Base-by-base conservation (phyloP, 1,140 invertebrate genomes). In the Drosophila teissieri region DNA sequence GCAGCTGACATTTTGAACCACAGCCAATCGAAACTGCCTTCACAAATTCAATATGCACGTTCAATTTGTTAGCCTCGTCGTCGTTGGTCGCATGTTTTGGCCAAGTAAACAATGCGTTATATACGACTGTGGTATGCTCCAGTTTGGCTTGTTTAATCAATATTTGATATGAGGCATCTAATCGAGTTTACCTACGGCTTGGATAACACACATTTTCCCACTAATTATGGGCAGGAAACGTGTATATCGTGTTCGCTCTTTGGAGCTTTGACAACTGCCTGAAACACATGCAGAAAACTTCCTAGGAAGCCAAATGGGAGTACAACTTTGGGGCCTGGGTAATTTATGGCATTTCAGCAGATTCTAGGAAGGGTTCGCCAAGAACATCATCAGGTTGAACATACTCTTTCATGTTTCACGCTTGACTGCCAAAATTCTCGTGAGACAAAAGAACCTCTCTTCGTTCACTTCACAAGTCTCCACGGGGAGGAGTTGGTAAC, bases 371-470 rank as follows among this genome's bases (percentile, higher is more conserved):
- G 55, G 76, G 44, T 68, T 56, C 51, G 39, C 57, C 52, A n/a
- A 52, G 64, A 52, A 61, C 61, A 78, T 69, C 68, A 54, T 51
- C 57, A 67, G 52, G 27, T 42, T 51, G 46, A 27, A 19, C 7
- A 22, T 34, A 45, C 34, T 45, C 31, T 70, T 34, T 44, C 80
- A 84, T 89, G 80, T 89, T 89, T 88, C 80, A 84, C 84, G 84
- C 84, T 89, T 80, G 62, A 77, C 79, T 84, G 77, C 73, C 80
- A 65, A 86, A 86, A 86, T 88, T 86, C 84, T 86, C 79, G 78
- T 80, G 77, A 69, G 80, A 64, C 78, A 55, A 34, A 65, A 79
- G 72, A 81, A 80, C 69, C 22, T 15, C 52, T 37, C 17, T n/a
- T 36, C 44, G 40, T 57, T 40, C 34, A 60, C 62, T 52, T 45